Evolutionary conservation across 2,888 invertebrate species (phyloP), one percentile per base, ranked within the genome.

Genomic region (Nemotelus pantherinus): DNA sequence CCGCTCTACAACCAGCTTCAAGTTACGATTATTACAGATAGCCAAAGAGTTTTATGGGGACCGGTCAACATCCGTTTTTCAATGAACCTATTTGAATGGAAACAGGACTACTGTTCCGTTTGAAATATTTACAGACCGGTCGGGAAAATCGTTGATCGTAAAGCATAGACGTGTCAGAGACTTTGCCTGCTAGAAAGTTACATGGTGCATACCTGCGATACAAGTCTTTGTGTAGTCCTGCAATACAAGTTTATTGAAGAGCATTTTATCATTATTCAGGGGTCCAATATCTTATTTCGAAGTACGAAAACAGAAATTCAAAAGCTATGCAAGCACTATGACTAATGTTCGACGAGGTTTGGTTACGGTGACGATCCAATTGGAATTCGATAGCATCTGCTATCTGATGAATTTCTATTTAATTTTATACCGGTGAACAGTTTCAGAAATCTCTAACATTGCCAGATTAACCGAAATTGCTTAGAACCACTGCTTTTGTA

Each of bases 111-210:
- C 25, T 4, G 45, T 47, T 10, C 10, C 2, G 47, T n/a, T 65
- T n/a, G 47, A 65, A 65, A 65, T 47, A 47, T 65, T 65, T 44
- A 45, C 44, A 45, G 45, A 3, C 65, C 44, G 9, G 45, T 4
- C 45, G 45, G n/a, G 65, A 10, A 65, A 65, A 55, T 55, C 44
- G 25, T 57, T 57, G 71, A 71, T 71, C 71, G 43, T 71, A 43
- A 44, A 71, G 57, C 63, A 63, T 25, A 25, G 50, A 25, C 25
- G 9, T n/a, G 53, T 7, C 43, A 4, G 41, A 39, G 53, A 10
- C 44, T 10, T 41, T 6, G 57, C 55, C 43, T 43, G 10, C 9
- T 7, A 6, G 57, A 71, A 43, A 44, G 57, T 55, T 41, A 44
- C 43, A 25, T 44, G 44, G 57, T 9, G 71, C 43, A 71, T 71